Evolutionary conservation across 2,888 invertebrate genomes (phyloP), one percentile per base, ranked within the genome.

Genomic region (Opisthograptis luteolata): DNA sequence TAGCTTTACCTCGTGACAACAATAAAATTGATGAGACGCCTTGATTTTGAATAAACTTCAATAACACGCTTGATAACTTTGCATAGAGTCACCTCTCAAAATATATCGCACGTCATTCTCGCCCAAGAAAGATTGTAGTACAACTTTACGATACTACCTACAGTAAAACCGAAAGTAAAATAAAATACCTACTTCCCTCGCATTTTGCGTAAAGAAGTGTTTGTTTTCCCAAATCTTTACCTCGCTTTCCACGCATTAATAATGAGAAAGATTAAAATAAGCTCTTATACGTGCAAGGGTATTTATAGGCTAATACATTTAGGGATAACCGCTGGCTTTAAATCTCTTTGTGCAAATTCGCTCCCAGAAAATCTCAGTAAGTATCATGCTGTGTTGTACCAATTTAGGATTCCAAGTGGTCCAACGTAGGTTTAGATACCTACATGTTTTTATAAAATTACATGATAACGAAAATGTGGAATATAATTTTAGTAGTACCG

Each of bases 41-140:
- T 59, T 72, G 69, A 61, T 72, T 76, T 70, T 76, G 75, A 82
- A 79, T 79, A 81, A 80, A 77, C 68, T 73, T 61, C 73, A 81
- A 84, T 83, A 81, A 73, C 79, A 82, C 76, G 79, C 73, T 70
- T 70, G 64, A 74, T 77, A 73, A 75, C 73, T 70, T 69, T 60
- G 57, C 64, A 63, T 60, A 66, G 54, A 52, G 44, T 28, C 40
- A 20, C 31, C 47, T 32, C 19, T 25, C 43, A 49, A 55, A 51
- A 57, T 55, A 47, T 39, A 40, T 46, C 25, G n/a, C 34, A 40
- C 39, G 19, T 40, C 44, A 28, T 34, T 15, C 12, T 30, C 31
- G 28, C 43, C 30, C 44, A 30, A 42, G 9, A 40, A 40, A 28
- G 25, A 2, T 32, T 14, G 15, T 13, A 13, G 28, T 8, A 28